Conservation (phyloP, 2,888 invertebrate species). For the Tuberolachnus salignus region DNA sequence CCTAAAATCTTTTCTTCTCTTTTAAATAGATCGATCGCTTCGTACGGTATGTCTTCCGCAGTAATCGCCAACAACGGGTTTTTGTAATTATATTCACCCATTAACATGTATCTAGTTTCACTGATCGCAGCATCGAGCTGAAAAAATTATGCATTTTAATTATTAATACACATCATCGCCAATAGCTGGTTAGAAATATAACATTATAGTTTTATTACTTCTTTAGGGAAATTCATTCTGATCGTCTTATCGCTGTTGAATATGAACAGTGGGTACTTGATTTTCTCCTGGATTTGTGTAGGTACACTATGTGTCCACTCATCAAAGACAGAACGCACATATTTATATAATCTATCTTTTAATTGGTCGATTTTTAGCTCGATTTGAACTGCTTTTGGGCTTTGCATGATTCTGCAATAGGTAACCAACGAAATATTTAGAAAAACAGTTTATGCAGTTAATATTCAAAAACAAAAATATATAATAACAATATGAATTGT, state of each 20-base stretch:
- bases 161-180: neutral
- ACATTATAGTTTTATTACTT: constrained; percentile 63
- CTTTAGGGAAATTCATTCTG: constrained; percentile 72
- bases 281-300: constrained; percentile 69
- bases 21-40: constrained; percentile 34
- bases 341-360: constrained; percentile 69
- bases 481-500: too few relatives aligned
- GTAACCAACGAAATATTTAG: constrained; percentile 15
- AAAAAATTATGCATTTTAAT: neutral
- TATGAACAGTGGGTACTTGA: constrained; percentile 69
- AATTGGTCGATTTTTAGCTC: constrained; percentile 72
- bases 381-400: constrained; percentile 65
- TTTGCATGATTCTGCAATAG: constrained; percentile 66
- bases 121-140: constrained; percentile 43
- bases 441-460: too few relatives aligned
- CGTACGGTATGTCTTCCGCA: constrained; percentile 32
- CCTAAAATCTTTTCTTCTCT: neutral
- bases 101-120: constrained; percentile 36
- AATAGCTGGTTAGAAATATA: neutral
- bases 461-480: too few relatives aligned
- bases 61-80: constrained; percentile 12
- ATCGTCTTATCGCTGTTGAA: constrained; percentile 67
- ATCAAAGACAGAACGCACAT: constrained; percentile 70
- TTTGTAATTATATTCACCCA: constrained; percentile 23
- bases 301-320: constrained; percentile 76